A percentile compares a stretch with the other conserved stretches of the same genome.
These are phyloP conservation scores for Epinotia brunnichana DNA, from an alignment of 2,888 invertebrate genomes.

Conservation along the genomic window DNA sequence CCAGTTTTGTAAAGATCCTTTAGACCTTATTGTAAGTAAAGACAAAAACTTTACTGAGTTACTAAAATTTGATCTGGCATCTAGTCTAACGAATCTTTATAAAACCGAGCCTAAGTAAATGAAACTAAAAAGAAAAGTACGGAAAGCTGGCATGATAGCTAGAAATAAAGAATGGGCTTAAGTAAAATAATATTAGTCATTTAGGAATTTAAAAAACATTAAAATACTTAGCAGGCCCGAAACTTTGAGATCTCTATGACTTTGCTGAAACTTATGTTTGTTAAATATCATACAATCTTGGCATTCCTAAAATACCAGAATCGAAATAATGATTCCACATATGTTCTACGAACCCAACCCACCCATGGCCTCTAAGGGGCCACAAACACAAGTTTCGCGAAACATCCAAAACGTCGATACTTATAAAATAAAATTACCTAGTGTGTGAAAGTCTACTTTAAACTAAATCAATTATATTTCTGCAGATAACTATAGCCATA, in stretches of 20 bases:
- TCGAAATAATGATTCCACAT: neutral
- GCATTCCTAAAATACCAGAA: neutral
- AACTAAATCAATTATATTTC: neutral
- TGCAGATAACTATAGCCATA: neutral
- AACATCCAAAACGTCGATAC: neutral
- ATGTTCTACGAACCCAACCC: no score
- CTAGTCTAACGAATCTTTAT: no score
- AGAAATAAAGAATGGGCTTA: neutral
- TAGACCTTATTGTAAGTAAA: no score
- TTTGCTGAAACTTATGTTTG: neutral
- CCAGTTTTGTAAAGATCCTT: no score
- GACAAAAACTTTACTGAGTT: no score
- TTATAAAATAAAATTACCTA: neutral
- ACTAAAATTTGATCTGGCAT: no score
- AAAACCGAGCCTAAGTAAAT: no score
- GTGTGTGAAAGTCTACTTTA: neutral
- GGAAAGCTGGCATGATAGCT: no score
- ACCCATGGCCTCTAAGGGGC: neutral
- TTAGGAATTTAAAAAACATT: neutral
- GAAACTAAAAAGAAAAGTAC: no score
- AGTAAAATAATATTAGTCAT: neutral
- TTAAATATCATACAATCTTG: neutral
- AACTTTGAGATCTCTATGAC: neutral
- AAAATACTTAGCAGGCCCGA: neutral
- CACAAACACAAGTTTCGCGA: neutral